Percentiles rank a stretch among this genome's conserved stretches.
Conservation (phyloP, 2,113 vertebrate species). For the Archilochus colubris region DNA sequence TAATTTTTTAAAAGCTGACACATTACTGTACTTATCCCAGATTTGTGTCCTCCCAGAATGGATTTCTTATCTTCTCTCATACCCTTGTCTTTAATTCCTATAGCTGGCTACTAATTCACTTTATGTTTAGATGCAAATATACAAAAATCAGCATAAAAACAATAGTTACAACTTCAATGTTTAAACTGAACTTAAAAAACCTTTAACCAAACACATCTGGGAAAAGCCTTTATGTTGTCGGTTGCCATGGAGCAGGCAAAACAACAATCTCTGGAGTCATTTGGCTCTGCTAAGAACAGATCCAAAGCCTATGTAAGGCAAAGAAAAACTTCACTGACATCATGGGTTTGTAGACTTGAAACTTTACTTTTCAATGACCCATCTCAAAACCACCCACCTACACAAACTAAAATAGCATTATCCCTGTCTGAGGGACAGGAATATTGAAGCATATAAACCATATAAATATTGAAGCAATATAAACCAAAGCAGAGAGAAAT, state of each 20-base stretch:
- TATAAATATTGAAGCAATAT: background rate
- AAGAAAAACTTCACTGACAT: constrained; percentile 7
- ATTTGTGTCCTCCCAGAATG: background rate
- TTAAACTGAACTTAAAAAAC: background rate
- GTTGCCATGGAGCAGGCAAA: constrained; percentile 46
- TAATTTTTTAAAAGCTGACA: background rate
- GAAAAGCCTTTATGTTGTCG: constrained; percentile 25
- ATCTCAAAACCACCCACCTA: background rate
- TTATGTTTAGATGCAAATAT: background rate
- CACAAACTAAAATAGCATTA: background rate
- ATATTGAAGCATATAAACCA: background rate
- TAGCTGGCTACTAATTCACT: background rate
- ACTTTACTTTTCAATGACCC: background rate
- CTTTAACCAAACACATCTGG: constrained; percentile 52
- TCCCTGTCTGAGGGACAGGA: background rate
- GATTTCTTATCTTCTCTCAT: background rate
- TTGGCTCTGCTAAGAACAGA: background rate
- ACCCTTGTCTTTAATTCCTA: background rate
- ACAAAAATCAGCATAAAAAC: background rate
- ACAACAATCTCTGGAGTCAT: background rate
- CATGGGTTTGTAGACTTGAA: background rate
- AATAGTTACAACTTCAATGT: background rate
- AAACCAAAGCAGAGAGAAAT: background rate
- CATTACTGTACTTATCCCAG: background rate
- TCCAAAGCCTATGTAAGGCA: constrained; percentile 35